Evolutionary conservation across 2,113 vertebrate species (phyloP).

Genomic region (Seriola rivoliana): DNA sequence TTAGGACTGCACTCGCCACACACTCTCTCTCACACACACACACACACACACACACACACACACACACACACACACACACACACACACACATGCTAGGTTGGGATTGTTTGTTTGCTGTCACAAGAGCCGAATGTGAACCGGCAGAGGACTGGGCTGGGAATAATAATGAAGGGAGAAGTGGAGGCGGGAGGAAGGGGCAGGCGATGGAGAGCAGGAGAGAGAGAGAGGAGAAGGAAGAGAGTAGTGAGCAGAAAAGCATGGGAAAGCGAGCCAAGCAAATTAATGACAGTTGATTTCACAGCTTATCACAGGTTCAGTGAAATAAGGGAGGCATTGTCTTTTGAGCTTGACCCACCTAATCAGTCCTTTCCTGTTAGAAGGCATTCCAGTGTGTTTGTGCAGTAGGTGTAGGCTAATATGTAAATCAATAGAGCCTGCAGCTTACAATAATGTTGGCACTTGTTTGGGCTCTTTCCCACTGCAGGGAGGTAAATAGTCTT

Average conservation of each 20-base stretch:
- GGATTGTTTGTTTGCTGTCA: background rate
- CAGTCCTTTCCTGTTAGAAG: conserved; percentile 25
- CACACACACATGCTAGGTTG: background rate
- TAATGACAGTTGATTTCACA: conserved; percentile 16
- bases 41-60: too few relatives aligned
- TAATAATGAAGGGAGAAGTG: background rate
- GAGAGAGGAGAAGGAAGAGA: background rate
- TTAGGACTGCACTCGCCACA: background rate
- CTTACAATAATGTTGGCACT: conserved; percentile 20
- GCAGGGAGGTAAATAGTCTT: conserved; percentile 14
- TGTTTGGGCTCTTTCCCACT: conserved; percentile 1
- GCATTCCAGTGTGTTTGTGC: conserved; percentile 48
- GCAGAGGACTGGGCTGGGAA: background rate
- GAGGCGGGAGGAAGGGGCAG: background rate
- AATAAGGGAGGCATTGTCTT: conserved; percentile 44
- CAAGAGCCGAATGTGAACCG: conserved; percentile 8
- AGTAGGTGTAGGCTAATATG: conserved; percentile 48
- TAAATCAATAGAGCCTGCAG: conserved; percentile 65
- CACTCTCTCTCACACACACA: background rate
- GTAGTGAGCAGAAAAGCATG: background rate
- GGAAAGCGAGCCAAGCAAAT: conserved; percentile 17
- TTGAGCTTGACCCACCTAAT: conserved; percentile 42
- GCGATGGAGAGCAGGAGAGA: too few relatives aligned
- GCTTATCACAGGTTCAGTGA: conserved; percentile 16
- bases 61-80: background rate